Evolutionary conservation across 2,113 vertebrate species (phyloP).

Genomic region (Artemisiospiza belli): DNA sequence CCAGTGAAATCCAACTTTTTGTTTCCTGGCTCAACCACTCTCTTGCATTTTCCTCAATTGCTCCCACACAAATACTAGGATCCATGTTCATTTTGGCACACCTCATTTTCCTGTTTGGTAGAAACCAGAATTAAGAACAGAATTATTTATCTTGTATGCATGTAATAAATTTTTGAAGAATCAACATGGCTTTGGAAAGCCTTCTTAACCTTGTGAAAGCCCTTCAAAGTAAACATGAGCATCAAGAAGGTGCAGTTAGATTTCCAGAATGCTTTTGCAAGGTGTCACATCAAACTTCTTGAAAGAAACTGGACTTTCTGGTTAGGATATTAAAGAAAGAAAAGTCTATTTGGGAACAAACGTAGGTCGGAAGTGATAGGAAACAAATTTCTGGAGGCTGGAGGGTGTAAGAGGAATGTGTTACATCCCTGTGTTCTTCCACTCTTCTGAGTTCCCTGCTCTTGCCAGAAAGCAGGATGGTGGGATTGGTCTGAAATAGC

Average conservation of each 20-base stretch:
- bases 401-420: not conserved
- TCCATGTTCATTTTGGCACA: not conserved
- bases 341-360: not conserved
- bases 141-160: not conserved
- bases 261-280: not conserved
- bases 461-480: not conserved
- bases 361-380: not conserved
- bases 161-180: not conserved
- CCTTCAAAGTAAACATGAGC: not conserved
- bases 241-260: not conserved
- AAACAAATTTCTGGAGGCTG: not conserved
- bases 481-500: not conserved
- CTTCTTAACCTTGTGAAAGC: not conserved
- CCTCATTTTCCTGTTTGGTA: not conserved
- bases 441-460: not conserved
- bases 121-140: not conserved
- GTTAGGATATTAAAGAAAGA: not conserved
- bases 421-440: rapidly evolving
- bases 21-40: not conserved
- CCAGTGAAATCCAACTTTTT: conserved; percentile 40
- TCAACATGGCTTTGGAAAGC: not conserved
- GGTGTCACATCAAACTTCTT: not conserved
- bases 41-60: not conserved
- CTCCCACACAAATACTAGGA: not conserved
- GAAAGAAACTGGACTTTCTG: not conserved